Conservation (phyloP, 2,113 vertebrate species). For the Phaethon lepturus region DNA sequence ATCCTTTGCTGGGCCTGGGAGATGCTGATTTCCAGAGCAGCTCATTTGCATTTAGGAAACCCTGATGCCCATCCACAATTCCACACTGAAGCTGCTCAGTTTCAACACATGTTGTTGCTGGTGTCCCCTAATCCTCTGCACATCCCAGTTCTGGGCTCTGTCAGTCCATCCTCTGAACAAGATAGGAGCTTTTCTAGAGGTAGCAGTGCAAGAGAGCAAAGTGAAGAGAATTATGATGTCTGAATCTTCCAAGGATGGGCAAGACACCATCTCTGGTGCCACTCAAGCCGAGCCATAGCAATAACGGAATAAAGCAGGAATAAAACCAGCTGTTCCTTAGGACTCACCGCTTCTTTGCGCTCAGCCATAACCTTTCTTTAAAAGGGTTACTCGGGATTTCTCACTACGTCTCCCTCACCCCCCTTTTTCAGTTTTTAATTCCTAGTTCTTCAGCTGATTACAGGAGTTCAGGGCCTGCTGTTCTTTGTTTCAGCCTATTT, state of each 20-base stretch:
- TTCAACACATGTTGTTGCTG: not conserved
- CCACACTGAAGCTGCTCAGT: not conserved
- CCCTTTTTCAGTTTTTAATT: not conserved
- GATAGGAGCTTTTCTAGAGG: not conserved
- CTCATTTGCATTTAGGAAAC: not conserved
- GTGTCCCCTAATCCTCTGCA: not conserved
- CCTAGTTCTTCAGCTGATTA: not conserved
- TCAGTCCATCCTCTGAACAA: not conserved
- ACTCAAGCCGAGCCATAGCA: not conserved
- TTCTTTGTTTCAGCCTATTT: not conserved
- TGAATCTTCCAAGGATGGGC: not conserved
- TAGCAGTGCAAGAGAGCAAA: not conserved
- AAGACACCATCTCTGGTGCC: not conserved
- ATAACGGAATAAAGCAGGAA: not conserved
- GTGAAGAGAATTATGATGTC: not conserved
- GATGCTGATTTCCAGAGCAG: not conserved
- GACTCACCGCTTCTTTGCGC: not conserved
- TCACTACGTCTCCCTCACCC: too few relatives aligned
- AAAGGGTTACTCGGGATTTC: not conserved
- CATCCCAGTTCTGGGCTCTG: not conserved
- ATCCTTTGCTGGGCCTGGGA: not conserved
- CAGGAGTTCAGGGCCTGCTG: not conserved
- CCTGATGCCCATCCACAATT: not conserved
- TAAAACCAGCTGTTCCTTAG: not conserved
- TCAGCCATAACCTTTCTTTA: not conserved